Evolutionary conservation across 2,113 vertebrate genomes (phyloP).

Genomic region (Scalopus aquaticus): DNA sequence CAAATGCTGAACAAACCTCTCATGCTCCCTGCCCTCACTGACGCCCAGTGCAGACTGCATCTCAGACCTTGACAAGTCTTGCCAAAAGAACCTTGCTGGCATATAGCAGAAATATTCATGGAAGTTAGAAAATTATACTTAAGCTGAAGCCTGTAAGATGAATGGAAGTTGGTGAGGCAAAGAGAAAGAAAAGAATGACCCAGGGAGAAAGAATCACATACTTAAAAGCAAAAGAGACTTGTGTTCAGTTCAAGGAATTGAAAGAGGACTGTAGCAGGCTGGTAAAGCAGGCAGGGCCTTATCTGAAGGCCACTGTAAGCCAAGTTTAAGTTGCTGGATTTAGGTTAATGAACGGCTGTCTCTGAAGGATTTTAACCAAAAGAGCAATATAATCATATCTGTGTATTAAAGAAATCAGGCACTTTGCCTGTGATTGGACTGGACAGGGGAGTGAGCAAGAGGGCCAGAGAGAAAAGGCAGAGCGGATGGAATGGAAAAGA

Average conservation of each 20-base stretch:
- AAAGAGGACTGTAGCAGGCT: neutral
- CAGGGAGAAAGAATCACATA: neutral
- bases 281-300: neutral
- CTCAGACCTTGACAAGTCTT: neutral
- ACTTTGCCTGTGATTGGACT: neutral
- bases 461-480: neutral
- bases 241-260: neutral
- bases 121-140: neutral
- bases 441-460: fast-evolving
- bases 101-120: neutral
- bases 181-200: neutral
- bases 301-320: neutral
- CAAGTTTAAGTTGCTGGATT: neutral
- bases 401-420: neutral
- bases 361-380: neutral
- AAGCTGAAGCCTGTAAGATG: neutral
- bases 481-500: neutral
- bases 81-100: neutral
- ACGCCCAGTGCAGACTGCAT: neutral
- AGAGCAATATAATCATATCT: neutral
- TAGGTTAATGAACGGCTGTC: neutral
- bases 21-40: neutral
- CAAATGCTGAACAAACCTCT: neutral
- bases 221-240: neutral
- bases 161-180: neutral